These are phyloP conservation scores for Cryptus viduatorius DNA, from an alignment of 2,888 invertebrate genomes.

Conservation along the genomic window DNA sequence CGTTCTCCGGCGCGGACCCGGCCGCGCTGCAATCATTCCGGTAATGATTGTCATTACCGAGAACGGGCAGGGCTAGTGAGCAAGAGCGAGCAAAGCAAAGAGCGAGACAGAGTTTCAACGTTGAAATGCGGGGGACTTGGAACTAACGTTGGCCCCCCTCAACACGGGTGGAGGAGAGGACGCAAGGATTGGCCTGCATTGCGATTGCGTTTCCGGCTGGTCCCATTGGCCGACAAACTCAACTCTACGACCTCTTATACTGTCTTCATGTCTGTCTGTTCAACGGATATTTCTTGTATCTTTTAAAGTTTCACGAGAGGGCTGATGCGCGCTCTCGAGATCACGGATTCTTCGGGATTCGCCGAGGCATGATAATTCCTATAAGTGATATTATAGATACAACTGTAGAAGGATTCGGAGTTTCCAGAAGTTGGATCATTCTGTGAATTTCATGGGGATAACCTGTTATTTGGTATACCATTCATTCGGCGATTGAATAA, in stretches of 20 bases:
- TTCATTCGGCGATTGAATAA: constrained; percentile 1
- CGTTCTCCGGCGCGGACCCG: constrained; percentile 72
- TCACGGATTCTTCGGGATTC: not conserved
- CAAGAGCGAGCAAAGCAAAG: constrained; percentile 69
- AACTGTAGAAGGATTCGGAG: not conserved
- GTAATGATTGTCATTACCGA: constrained; percentile 84
- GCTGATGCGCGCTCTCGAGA: not conserved
- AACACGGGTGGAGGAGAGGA: constrained; percentile 59
- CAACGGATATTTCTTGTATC: not conserved
- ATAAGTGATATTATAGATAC: not conserved
- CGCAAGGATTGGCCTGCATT: constrained; percentile 79
- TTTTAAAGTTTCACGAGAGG: not conserved
- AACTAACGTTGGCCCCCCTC: constrained; percentile 35
- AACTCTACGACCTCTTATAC: constrained; percentile 62
- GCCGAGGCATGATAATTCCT: not conserved
- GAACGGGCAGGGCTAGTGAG: constrained; percentile 71
- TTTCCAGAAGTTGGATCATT: constrained; percentile 45
- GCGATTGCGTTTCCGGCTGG: constrained; percentile 81
- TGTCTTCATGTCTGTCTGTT: constrained; percentile 30
- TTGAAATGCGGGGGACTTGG: constrained; percentile 31
- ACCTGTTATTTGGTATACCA: constrained; percentile 18
- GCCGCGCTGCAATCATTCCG: constrained; percentile 83
- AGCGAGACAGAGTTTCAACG: constrained; percentile 47
- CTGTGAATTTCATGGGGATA: constrained; percentile 20
- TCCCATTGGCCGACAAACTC: constrained; percentile 80